Base-by-base conservation (phyloP, 2,797 vertebrate species). In the Hyperoplus immaculatus region DNA sequence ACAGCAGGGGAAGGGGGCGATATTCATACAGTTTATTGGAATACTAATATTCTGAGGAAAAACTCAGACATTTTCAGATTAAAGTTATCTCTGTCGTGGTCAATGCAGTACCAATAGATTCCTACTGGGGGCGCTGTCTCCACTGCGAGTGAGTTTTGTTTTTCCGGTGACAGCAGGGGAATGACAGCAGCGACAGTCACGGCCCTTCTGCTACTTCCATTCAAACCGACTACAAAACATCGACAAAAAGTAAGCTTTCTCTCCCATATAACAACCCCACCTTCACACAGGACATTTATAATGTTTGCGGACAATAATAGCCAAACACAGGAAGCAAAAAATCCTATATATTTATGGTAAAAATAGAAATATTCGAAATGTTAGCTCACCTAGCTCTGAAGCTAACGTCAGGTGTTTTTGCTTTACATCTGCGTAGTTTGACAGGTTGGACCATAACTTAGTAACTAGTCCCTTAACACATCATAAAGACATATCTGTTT, bases 231-330 rank as follows among this genome's bases (percentile, higher is more conserved):
- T 36, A 51, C 59, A 46, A 77, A 87, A 87, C 75, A 85, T 63
- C 72, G 65, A 75, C 45, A 62, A 69, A 80, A 87, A 94, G 94
- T 94, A 90, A 88, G 91, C 0, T 56, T 82, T 65, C 29, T 1
- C 29, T 18, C 21, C 0, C 18, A 2, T n/a, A 60, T 53, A 12
- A 13, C 0, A 1, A 0, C 0, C 0, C 0, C 3, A 39, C 15
- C 0, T 45, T 36, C 6, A n/a, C 21, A 1, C 8, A 11, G 16
- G 0, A 4, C 4, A 1, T 5, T 0, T 11, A 0, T 29, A 29
- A 29, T 5, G 14, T 14, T 9, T 21, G 7, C 8, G 18, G 16
- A 1, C 12, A 42, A 36, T n/a, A 2, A 12, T 16, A 47, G 3
- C 13, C 21, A 1, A 0, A 49, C 1, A 3, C 11, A 0, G 6